Base-by-base conservation (phyloP, 2,113 vertebrate genomes). In the Corydoras sp. region DNA sequence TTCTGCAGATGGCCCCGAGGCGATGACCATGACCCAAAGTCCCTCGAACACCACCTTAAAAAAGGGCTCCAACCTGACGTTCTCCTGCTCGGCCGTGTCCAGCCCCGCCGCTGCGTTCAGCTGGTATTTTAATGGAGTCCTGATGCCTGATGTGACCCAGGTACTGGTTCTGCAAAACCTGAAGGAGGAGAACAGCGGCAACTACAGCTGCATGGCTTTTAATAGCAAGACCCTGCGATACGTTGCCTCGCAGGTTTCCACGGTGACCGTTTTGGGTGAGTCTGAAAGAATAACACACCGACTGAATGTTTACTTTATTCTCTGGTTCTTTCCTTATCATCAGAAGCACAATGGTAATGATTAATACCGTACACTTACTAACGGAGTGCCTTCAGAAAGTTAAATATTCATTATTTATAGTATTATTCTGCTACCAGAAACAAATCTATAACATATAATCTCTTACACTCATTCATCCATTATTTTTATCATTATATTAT, bases 1-100 rank as follows among this genome's bases (percentile, higher is more conserved):
- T 43, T 8, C 35, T 43, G 1, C 75, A 91, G 89, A 88, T 11
- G 89, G 89, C 32, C 89, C 89, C 0, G 89, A 89, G 0, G 2
- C 5, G 0, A 53, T 84, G 53, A 6, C 2, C 12, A 14, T 84
- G 65, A 65, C 1, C 0, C 62, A 79, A 3, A 0, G 9, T 0
- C 71, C 48, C 0, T 0, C 6, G 1, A 4, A 11, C 0, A 0
- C 1, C 2, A 58, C 66, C 30, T 3, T 86, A 8, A 2, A 1
- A 8, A 49, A 76, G 12, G 79, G 79, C 0, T 79, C 82, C 4
- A 58, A 70, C 70, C 64, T 89, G 71, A 88, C n/a, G 24, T 53
- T 91, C 55, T 48, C 76, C 2, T 91, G 89, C 60, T 76, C 79
- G 0, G 58, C 83, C 5, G 0, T 0, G 3, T 90, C 89, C 68